Base-by-base conservation (phyloP, 2,797 vertebrate species). In the Peromyscus eremicus region DNA sequence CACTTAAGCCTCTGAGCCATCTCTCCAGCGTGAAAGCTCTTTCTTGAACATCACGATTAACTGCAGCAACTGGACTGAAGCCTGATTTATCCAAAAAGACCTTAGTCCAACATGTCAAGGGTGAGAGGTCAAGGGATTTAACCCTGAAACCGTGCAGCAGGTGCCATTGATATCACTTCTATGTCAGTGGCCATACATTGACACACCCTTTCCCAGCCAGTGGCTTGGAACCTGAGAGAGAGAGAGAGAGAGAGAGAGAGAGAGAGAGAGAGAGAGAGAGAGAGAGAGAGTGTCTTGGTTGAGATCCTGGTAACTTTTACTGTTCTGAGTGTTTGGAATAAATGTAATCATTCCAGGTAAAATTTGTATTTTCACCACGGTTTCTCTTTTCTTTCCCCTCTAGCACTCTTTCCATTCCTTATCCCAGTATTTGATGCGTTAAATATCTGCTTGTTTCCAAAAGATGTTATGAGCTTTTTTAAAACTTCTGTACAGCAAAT, bases 331-430 rank as follows among this genome's bases (percentile, higher is more conserved):
- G 6, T 9, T 9, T 21, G 52, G 25, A 80, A 34, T 68, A 64
- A 52, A 70, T 64, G 6, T 43, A 32, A 66, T 81, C 71, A 6
- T 34, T 85, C 14, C 9, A 29, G 55, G 13, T 49, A 70, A n/a
- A 85, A 14, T 75, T 89, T 23, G 25, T n/a, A 27, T 94, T 86
- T 93, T 93, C 16, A 96, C 3, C 10, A 17, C 25, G 9, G 27
- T 76, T 90, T 91, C 40, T 29, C 40, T 40, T 92, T 88, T 82
- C 37, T 68, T 34, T 43, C 83, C 1, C 1, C 23, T 70, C 11
- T 32, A 97, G 97, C 9, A n/a, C 3, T 97, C 1, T 97, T 97
- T 49, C 97, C 97, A 81, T 95, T 97, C n/a, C 94, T 97, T n/a
- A 46, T 0, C 11, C 94, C 94, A 29, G 0, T 97, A 64, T 80